Conservation (phyloP, 2,888 invertebrate species). For the Steromphala cineraria region DNA sequence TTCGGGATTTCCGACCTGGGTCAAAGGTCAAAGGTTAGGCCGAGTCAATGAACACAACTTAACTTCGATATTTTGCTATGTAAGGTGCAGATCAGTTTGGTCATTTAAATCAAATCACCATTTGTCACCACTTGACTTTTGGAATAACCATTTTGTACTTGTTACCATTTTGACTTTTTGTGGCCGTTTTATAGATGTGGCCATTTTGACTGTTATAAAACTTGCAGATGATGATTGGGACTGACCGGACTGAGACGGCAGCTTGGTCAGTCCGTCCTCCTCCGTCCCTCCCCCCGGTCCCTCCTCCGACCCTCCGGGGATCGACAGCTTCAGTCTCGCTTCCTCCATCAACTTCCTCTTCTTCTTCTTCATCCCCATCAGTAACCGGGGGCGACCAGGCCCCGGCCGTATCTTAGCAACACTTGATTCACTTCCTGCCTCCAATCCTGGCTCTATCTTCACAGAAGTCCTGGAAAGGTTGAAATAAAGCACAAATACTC, state of each 20-base stretch:
- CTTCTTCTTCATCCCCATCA: constrained; percentile 55
- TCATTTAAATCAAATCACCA: too few relatives aligned
- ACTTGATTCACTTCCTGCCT: constrained; percentile 76
- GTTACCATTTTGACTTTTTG: too few relatives aligned
- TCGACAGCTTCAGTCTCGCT: constrained; percentile 29
- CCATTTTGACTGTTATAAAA: too few relatives aligned
- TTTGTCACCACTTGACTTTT: too few relatives aligned
- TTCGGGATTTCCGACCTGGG: constrained; percentile 78
- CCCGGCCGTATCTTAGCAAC: not conserved
- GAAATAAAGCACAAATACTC: too few relatives aligned
- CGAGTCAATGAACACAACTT: not conserved
- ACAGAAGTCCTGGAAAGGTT: not conserved
- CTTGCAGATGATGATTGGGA: too few relatives aligned
- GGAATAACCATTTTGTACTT: too few relatives aligned
- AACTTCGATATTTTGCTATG: not conserved
- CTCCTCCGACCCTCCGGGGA: too few relatives aligned
- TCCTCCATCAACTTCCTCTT: constrained; percentile 50
- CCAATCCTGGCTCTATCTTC: not conserved
- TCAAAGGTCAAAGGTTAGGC: not conserved
- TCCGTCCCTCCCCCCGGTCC: not conserved
- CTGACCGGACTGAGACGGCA: not conserved
- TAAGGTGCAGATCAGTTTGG: too few relatives aligned
- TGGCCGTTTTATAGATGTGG: too few relatives aligned
- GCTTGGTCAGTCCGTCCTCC: not conserved
- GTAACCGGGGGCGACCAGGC: constrained; percentile 37